Percentiles rank a stretch among this genome's conserved stretches.
phyloP scores from a whole-genome alignment of 2,113 vertebrate species.

The Apistogramma diplotaenia region DNA sequence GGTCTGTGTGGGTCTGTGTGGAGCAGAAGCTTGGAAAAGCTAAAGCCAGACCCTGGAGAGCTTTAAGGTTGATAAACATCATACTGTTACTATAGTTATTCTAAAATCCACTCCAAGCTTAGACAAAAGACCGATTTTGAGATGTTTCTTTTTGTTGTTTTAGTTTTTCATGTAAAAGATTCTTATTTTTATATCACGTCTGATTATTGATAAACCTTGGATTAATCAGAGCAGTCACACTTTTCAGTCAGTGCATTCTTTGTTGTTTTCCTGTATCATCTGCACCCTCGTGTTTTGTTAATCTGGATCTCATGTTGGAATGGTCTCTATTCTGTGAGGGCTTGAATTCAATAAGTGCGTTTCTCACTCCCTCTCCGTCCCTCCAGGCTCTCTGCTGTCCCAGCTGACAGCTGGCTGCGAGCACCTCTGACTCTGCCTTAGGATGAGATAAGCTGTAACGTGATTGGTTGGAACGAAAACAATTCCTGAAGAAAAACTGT shows the following conservation, averaged over 20 bases:
- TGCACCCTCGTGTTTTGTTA: background rate
- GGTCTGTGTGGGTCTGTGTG: background rate
- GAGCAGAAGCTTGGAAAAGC: background rate
- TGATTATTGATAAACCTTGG: background rate
- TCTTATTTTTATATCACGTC: background rate
- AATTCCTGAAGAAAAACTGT: background rate
- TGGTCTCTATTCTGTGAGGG: background rate
- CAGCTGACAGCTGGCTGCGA: conserved; percentile 75
- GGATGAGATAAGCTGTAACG: conserved; percentile 61
- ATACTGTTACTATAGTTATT: background rate
- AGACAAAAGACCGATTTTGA: background rate
- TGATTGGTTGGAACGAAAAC: conserved; percentile 19
- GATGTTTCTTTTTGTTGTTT: background rate
- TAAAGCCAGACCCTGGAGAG: background rate
- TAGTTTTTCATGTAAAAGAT: background rate
- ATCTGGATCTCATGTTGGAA: background rate
- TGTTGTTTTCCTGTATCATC: background rate
- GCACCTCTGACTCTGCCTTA: conserved; percentile 63
- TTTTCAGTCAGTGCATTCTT: background rate
- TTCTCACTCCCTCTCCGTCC: background rate
- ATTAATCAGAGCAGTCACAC: background rate
- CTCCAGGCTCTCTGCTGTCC: conserved; percentile 51
- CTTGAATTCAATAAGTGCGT: background rate
- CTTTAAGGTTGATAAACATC: background rate
- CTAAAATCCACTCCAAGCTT: background rate